Evolutionary conservation across 2,797 vertebrate genomes (phyloP).

Genomic region (Nothura maculosa): DNA sequence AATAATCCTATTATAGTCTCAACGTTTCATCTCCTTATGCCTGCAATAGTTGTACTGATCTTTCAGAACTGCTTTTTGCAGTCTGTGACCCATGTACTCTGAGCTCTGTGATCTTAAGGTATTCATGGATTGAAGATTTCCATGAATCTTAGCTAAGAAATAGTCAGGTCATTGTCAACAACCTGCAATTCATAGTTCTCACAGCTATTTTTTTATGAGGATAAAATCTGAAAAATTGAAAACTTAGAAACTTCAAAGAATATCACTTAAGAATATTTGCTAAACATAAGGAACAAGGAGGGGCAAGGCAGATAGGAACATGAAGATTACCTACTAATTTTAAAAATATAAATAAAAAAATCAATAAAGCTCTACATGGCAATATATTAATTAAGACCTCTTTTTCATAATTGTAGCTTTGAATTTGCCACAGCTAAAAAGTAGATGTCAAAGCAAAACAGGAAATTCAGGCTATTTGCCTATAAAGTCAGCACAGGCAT

Average conservation of each 20-base stretch:
- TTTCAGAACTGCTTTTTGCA: neutral
- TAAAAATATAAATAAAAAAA: neutral
- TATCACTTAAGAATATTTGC: neutral
- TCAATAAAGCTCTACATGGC: fast-evolving
- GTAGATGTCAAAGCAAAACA: neutral
- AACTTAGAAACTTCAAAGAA: neutral
- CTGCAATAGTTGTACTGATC: neutral
- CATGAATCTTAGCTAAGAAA: neutral
- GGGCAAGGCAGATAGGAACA: neutral
- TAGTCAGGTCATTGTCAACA: neutral
- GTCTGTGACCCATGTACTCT: neutral
- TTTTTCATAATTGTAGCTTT: neutral
- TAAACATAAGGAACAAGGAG: neutral
- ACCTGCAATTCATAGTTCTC: neutral
- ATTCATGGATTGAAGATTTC: neutral
- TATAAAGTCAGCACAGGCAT: neutral
- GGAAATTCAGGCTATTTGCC: neutral
- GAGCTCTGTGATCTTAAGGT: neutral
- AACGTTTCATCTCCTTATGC: neutral
- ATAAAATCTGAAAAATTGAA: neutral
- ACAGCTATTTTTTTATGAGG: neutral
- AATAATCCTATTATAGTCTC: neutral
- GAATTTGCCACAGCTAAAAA: neutral
- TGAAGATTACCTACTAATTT: neutral
- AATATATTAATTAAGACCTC: neutral